phyloP scores from a whole-genome alignment of 2,797 vertebrate species.

The Acanthopagrus latus region DNA sequence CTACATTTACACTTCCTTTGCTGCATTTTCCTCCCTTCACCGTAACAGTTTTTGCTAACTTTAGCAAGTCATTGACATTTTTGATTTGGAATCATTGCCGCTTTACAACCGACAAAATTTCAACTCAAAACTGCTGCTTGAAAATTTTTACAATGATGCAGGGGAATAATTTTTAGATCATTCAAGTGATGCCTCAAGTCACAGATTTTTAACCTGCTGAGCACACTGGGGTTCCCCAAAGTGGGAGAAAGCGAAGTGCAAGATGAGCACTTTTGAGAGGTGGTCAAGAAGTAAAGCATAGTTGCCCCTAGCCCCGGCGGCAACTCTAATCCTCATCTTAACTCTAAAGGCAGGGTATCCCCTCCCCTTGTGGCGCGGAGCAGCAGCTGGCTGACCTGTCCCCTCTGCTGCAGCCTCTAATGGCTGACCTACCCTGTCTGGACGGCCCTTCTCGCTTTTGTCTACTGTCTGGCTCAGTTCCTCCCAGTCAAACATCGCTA shows the following conservation, averaged over 20 bases:
- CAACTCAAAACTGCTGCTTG: neutral
- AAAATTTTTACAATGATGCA: constrained; percentile 1
- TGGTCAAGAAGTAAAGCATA: constrained; percentile 77
- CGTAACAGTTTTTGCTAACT: constrained; percentile 5
- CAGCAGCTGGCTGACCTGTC: constrained; percentile 93
- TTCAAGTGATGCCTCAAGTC: constrained; percentile 13
- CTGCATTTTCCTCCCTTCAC: constrained; percentile 18
- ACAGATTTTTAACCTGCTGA: constrained; percentile 16
- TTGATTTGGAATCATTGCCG: neutral
- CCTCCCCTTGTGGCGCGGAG: constrained; percentile 67
- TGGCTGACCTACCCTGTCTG: constrained; percentile 92
- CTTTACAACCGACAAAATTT: neutral
- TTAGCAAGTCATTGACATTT: neutral
- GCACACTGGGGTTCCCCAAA: constrained; percentile 1
- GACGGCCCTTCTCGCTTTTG: constrained; percentile 92
- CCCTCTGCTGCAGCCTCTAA: constrained; percentile 87
- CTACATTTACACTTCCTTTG: constrained; percentile 58
- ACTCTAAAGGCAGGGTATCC: constrained; percentile 55
- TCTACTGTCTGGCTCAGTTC: constrained; percentile 95
- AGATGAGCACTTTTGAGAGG: constrained; percentile 72
- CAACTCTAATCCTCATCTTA: constrained; percentile 57
- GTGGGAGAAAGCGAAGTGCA: constrained; percentile 33
- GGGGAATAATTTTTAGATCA: constrained; percentile 17
- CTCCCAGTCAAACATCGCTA: constrained; percentile 85
- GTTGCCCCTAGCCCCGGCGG: constrained; percentile 73